Conservation (phyloP, 1,140 invertebrate species). For the Euglossa dilemma region DNA sequence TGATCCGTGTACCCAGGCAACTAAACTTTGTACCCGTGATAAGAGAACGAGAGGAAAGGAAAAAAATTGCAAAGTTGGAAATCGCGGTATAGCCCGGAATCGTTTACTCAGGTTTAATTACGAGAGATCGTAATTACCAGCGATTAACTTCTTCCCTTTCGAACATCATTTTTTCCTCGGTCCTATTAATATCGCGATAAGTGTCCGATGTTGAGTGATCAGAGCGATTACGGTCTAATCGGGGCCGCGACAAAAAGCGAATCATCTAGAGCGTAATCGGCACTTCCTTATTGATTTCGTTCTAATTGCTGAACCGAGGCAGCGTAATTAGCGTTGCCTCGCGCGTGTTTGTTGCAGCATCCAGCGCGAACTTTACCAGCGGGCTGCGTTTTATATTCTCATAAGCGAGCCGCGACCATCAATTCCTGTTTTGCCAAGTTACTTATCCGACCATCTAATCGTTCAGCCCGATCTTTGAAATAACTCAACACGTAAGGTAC, state of each 20-base stretch:
- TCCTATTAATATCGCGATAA: too few species aligned
- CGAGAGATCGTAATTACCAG: too few species aligned
- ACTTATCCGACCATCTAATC: not conserved
- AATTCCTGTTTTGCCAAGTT: conserved; percentile 21
- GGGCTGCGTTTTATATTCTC: not conserved
- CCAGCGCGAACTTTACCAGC: not conserved
- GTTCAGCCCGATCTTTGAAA: not conserved
- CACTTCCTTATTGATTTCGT: conserved; percentile 33
- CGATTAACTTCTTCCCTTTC: not conserved
- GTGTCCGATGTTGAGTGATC: not conserved
- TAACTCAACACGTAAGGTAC: not conserved
- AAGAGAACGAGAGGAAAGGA: too few species aligned
- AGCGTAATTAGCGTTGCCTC: not conserved
- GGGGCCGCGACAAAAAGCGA: not conserved
- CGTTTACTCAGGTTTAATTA: too few species aligned
- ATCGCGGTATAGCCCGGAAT: too few species aligned
- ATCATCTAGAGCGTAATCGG: not conserved
- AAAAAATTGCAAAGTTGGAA: too few species aligned
- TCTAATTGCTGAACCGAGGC: not conserved
- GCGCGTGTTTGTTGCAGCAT: not conserved
- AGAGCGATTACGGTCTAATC: not conserved
- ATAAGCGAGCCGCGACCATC: not conserved
- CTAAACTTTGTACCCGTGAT: too few species aligned
- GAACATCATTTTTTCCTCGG: too few species aligned
- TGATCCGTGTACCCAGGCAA: too few species aligned